phyloP scores from a whole-genome alignment of 2,797 vertebrate species.

The Falco rusticolus region DNA sequence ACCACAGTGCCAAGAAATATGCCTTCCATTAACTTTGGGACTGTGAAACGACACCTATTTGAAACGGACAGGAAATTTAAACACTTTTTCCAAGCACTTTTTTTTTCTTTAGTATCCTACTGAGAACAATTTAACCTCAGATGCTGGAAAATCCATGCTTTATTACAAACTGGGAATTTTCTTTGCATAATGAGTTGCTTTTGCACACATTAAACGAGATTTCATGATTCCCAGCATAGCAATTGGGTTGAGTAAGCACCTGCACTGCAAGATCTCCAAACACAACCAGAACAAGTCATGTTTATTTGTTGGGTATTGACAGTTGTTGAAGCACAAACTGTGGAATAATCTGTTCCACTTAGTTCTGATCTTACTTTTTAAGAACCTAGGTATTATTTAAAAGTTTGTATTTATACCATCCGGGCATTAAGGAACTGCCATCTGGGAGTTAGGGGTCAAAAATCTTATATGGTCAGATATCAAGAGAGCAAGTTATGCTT shows the following conservation, averaged over 20 bases:
- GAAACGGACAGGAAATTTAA: slow-evolving; percentile 73
- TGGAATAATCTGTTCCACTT: background rate
- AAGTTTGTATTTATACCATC: background rate
- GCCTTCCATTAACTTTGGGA: slow-evolving; percentile 41
- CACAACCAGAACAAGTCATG: slow-evolving; percentile 5
- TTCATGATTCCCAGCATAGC: slow-evolving; percentile 67
- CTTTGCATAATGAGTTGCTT: slow-evolving; percentile 60
- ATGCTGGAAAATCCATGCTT: slow-evolving; percentile 66
- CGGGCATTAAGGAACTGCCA: background rate
- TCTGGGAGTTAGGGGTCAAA: background rate
- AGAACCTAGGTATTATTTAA: background rate
- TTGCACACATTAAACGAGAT: slow-evolving; percentile 57
- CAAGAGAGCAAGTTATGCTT: background rate
- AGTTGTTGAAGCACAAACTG: slow-evolving; percentile 6
- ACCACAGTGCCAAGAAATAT: slow-evolving; percentile 23
- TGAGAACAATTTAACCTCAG: slow-evolving; percentile 68
- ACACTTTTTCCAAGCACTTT: slow-evolving; percentile 57
- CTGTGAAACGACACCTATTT: slow-evolving; percentile 58
- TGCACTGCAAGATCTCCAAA: slow-evolving; percentile 47
- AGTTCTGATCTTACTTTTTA: background rate
- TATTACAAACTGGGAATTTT: slow-evolving; percentile 72
- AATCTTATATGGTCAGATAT: background rate
- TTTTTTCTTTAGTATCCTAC: slow-evolving; percentile 55
- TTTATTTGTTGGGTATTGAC: slow-evolving; percentile 31
- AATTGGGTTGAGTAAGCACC: slow-evolving; percentile 60